Conservation (phyloP, 2,888 invertebrate genomes). For the Muschampia plurimacula region DNA sequence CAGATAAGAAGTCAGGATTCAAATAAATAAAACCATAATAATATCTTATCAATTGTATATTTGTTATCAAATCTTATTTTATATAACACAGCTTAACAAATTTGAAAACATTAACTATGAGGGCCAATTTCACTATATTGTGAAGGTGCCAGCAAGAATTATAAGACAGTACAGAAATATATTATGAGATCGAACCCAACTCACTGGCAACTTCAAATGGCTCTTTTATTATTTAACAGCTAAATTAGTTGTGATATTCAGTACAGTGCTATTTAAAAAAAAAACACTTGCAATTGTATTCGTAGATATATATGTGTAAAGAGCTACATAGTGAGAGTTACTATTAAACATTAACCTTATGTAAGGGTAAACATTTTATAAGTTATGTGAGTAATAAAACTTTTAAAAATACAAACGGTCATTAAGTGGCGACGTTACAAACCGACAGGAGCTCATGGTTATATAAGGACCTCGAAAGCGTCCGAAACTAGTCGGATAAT, state of each 20-base stretch:
- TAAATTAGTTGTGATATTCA: slow-evolving; percentile 16
- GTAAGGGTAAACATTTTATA: no score
- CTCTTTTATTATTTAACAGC: background rate
- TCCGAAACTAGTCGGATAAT: no score
- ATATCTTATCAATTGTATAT: slow-evolving; percentile 79
- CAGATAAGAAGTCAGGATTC: no score
- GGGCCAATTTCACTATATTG: slow-evolving; percentile 35
- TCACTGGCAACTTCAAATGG: slow-evolving; percentile 23
- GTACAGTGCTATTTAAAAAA: slow-evolving; percentile 21
- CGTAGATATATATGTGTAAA: background rate
- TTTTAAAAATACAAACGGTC: no score
- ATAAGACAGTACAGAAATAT: slow-evolving; percentile 7
- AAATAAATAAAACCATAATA: slow-evolving; percentile 50
- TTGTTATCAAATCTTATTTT: slow-evolving; percentile 83
- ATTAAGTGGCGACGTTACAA: no score
- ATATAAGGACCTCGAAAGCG: no score
- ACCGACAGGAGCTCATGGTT: no score
- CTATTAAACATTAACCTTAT: background rate
- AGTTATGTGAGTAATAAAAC: no score
- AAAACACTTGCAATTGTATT: slow-evolving; percentile 1
- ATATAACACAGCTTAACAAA: slow-evolving; percentile 78
- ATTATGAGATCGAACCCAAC: slow-evolving; percentile 31
- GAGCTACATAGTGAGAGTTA: background rate
- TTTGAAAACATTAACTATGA: slow-evolving; percentile 53
- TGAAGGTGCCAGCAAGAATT: slow-evolving; percentile 17